These are phyloP conservation scores for Azorinus chamasolen DNA, from an alignment of 2,888 invertebrate genomes.

Conservation along the genomic window DNA sequence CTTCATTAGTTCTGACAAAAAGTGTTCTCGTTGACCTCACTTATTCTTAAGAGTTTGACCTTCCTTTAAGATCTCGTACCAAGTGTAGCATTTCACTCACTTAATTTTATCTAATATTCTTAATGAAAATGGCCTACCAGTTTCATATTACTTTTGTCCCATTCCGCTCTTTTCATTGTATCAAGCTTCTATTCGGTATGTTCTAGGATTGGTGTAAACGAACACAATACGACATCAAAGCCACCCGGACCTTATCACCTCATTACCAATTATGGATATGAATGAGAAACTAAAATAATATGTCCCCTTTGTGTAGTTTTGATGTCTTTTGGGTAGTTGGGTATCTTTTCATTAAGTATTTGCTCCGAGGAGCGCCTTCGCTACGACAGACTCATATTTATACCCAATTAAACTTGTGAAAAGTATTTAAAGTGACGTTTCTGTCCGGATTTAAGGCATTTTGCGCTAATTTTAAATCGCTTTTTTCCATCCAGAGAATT, in stretches of 20 bases:
- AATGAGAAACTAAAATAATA: constrained; percentile 7
- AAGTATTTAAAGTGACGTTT: constrained; percentile 5
- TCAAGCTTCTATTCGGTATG: too few species aligned
- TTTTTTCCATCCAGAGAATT: too few species aligned
- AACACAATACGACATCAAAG: constrained; percentile 40
- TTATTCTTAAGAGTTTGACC: too few species aligned
- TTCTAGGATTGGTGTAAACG: not conserved
- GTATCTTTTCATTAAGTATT: not conserved
- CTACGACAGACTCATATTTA: constrained; percentile 10
- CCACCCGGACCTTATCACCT: constrained; percentile 15
- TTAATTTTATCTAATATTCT: constrained; percentile 13
- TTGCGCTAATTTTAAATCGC: too few species aligned
- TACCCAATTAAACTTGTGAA: constrained; percentile 53
- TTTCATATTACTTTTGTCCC: too few species aligned
- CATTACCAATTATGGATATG: constrained; percentile 32
- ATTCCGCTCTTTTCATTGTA: too few species aligned
- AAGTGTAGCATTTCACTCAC: not conserved
- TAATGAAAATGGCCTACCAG: not conserved
- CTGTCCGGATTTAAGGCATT: too few species aligned
- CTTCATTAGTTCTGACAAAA: too few species aligned
- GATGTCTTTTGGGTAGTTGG: not conserved
- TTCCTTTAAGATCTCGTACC: not conserved
- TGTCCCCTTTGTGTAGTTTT: constrained; percentile 6
- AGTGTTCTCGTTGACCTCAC: too few species aligned
- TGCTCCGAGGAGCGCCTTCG: not conserved